A percentile compares a stretch with the other conserved stretches of the same genome.
Conservation (phyloP, 2,113 vertebrate genomes). For the Orcinus orca region DNA sequence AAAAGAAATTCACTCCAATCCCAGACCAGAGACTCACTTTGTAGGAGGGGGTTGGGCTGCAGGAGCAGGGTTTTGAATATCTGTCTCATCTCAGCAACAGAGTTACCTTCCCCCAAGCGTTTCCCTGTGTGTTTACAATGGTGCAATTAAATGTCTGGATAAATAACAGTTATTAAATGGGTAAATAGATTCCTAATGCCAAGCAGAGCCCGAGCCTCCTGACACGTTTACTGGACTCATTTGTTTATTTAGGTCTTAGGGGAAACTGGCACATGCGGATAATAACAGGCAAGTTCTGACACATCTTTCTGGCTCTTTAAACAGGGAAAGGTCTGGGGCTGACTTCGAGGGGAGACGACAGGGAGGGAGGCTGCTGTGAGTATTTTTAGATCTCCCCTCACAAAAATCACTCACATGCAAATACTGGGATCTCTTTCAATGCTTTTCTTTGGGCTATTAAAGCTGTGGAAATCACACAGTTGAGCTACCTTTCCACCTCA, state of each 20-base stretch:
- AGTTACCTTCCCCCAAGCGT: constrained; percentile 33
- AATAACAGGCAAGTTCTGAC: not conserved
- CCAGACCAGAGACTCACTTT: not conserved
- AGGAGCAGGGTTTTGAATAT: constrained; percentile 53
- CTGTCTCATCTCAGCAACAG: constrained; percentile 55
- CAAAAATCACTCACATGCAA: constrained; percentile 13
- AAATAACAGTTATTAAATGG: constrained; percentile 73
- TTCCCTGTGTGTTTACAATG: constrained; percentile 60
- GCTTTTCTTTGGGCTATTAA: constrained; percentile 56
- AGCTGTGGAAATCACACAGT: constrained; percentile 45
- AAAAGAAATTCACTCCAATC: not conserved
- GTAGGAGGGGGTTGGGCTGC: not conserved
- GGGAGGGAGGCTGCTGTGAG: not conserved
- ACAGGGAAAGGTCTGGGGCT: not conserved
- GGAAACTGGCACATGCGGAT: not conserved
- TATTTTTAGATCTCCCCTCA: constrained; percentile 67
- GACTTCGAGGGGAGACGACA: not conserved
- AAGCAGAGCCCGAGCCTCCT: not conserved
- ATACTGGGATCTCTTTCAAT: constrained; percentile 39
- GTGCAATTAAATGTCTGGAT: constrained; percentile 63
- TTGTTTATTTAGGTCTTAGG: constrained; percentile 56
- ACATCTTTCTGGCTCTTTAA: constrained; percentile 36
- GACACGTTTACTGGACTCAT: not conserved
- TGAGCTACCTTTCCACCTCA: constrained; percentile 39
- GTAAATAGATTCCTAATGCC: constrained; percentile 52